Conservation (phyloP, 2,113 vertebrate species). For the Chionis minor region DNA sequence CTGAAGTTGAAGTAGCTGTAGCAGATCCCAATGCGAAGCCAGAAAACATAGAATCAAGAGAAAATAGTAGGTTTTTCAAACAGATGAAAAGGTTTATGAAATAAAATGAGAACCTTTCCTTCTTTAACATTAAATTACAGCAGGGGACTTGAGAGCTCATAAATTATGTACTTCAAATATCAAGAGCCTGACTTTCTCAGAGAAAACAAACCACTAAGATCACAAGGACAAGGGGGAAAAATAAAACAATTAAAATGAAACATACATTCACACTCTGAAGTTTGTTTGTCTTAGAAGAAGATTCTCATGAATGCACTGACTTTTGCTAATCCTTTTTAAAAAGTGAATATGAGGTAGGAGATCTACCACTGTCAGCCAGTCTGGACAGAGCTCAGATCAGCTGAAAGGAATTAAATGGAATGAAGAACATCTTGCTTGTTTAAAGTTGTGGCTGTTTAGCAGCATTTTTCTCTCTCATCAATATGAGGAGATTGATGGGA, state of each 20-base stretch:
- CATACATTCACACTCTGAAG: not conserved
- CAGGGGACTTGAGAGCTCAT: not conserved
- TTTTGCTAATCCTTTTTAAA: not conserved
- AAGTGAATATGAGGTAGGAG: fast-evolving
- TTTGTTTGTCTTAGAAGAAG: not conserved
- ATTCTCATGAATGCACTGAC: not conserved
- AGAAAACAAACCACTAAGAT: not conserved
- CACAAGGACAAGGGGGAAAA: not conserved
- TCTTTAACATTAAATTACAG: not conserved
- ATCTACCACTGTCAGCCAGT: not conserved
- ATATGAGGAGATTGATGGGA: not conserved
- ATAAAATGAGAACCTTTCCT: not conserved
- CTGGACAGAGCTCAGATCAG: not conserved
- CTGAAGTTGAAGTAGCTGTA: not conserved
- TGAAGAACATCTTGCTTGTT: not conserved
- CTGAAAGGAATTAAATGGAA: not conserved
- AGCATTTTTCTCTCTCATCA: not conserved
- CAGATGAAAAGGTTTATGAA: not conserved
- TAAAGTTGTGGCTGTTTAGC: not conserved
- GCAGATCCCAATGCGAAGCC: not conserved
- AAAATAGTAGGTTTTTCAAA: not conserved
- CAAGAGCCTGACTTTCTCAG: not conserved
- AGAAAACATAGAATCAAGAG: not conserved
- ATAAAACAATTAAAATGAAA: not conserved
- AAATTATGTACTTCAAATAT: not conserved